Conservation (phyloP, 2,888 invertebrate genomes). For the Seira ritae region DNA sequence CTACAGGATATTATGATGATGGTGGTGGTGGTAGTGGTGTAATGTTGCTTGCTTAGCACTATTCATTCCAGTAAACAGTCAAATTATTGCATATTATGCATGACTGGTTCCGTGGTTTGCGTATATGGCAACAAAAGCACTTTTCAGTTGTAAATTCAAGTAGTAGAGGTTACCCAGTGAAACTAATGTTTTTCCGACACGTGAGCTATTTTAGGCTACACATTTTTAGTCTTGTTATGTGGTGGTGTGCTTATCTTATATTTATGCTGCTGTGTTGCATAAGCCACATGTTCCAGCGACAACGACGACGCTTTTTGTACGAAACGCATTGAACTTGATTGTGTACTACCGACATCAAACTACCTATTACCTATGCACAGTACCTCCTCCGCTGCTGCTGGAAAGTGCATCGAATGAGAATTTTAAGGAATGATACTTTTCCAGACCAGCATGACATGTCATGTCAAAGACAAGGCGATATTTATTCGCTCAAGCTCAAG, state of each 20-base stretch:
- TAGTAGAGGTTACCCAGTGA: conserved; percentile 7
- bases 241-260: no score
- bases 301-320: background rate
- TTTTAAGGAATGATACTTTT: background rate
- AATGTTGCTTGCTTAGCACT: background rate
- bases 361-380: no score
- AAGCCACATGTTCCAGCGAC: background rate
- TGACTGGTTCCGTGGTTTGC: no score
- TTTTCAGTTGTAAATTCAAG: background rate
- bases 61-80: no score
- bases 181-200: background rate
- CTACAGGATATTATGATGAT: background rate
- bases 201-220: conserved; percentile 6
- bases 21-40: background rate
- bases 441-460: background rate
- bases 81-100: no score
- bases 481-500: conserved; percentile 9
- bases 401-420: background rate
- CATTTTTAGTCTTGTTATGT: background rate
- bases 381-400: no score
- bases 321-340: conserved; percentile 16
- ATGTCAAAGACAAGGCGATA: conserved; percentile 18
- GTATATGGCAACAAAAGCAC: background rate
- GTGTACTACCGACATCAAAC: no score
- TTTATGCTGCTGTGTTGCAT: background rate